These are phyloP conservation scores for Sprattus sprattus DNA, from an alignment of 2,113 vertebrate species.

Conservation along the genomic window DNA sequence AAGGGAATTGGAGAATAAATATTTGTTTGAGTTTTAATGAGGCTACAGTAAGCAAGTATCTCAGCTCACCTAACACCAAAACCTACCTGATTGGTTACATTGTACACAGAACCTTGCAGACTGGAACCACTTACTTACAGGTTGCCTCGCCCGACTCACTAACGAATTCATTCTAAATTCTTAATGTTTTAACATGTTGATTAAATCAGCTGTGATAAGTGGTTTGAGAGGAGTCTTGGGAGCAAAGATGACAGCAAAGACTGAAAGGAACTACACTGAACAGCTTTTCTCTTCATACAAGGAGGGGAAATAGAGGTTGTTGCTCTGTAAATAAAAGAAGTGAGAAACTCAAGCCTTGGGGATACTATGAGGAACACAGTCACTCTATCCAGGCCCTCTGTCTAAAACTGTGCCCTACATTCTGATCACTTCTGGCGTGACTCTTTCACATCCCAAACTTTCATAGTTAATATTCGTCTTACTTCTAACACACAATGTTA, in stretches of 20 bases:
- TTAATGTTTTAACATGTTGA: constrained; percentile 37
- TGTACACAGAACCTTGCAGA: constrained; percentile 35
- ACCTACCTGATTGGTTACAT: constrained; percentile 34
- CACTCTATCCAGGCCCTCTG: constrained; percentile 12
- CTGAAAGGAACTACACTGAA: neutral
- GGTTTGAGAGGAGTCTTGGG: neutral
- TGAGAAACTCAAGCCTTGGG: neutral
- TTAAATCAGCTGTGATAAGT: constrained; percentile 2
- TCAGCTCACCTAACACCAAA: constrained; percentile 31
- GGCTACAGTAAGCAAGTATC: constrained; percentile 3
- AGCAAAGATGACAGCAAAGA: neutral
- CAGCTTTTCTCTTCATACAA: neutral
- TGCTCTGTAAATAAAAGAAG: constrained; percentile 9
- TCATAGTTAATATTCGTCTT: neutral
- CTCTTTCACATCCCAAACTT: neutral
- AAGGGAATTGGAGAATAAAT: neutral
- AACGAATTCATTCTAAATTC: constrained; percentile 31
- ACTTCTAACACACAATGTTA: neutral
- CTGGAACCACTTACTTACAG: constrained; percentile 44
- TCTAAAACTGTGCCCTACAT: constrained; percentile 12
- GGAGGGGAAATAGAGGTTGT: neutral
- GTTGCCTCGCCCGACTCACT: constrained; percentile 23
- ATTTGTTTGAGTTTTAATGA: neutral
- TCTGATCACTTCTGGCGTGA: neutral
- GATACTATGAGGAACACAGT: neutral